These are phyloP conservation scores for Endotricha flammealis DNA, from an alignment of 2,888 invertebrate genomes.

Conservation along the genomic window DNA sequence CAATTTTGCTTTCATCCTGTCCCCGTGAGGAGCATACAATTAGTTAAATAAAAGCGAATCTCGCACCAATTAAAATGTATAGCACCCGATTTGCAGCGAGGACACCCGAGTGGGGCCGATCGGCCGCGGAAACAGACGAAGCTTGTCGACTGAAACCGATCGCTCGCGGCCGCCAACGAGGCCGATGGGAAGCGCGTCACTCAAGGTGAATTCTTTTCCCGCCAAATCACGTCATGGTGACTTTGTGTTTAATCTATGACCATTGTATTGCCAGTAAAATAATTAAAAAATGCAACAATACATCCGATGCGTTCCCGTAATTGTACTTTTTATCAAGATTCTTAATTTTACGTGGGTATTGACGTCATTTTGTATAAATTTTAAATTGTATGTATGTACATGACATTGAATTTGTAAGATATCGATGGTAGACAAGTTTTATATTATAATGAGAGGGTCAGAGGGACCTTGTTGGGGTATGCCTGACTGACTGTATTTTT, in stretches of 20 bases:
- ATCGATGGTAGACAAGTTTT: background rate
- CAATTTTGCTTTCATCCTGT: conserved; percentile 24
- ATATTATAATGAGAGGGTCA: background rate
- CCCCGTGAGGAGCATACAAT: conserved; percentile 20
- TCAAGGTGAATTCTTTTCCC: conserved; percentile 71
- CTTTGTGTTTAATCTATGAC: conserved; percentile 31
- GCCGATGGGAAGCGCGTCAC: conserved; percentile 67
- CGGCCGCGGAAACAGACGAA: conserved; percentile 31
- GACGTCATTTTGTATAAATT: background rate
- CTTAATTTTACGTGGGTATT: background rate
- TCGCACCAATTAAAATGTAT: conserved; percentile 43
- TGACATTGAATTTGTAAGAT: background rate
- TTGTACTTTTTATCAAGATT: background rate
- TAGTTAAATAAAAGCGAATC: conserved; percentile 42
- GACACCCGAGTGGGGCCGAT: conserved; percentile 31
- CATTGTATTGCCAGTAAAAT: conserved; percentile 49
- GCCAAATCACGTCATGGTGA: conserved; percentile 56
- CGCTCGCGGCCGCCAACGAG: conserved; percentile 69
- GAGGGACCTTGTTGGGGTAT: background rate
- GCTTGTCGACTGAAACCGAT: conserved; percentile 37
- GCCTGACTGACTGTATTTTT: no score
- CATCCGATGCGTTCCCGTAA: background rate
- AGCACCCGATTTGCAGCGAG: conserved; percentile 36
- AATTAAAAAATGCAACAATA: conserved; percentile 11
- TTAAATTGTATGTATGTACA: no score